Evolutionary conservation across 2,888 invertebrate genomes (phyloP).

Genomic region (Eudasyphora cyanicolor): DNA sequence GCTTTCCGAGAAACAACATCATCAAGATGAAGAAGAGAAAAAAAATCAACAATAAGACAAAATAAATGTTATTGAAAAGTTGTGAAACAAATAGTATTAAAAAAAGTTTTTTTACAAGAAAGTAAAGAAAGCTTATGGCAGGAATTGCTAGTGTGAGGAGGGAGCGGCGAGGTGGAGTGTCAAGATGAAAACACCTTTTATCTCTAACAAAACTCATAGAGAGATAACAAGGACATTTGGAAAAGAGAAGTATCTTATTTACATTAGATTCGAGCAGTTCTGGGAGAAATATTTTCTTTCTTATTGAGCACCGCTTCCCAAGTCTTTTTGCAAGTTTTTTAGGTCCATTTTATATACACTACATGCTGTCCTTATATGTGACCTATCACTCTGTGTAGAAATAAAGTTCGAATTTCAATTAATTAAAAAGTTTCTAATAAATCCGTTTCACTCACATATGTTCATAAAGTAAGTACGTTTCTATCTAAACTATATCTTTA

Average conservation of each 20-base stretch:
- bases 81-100: constrained; percentile 62
- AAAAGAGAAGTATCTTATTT: too few relatives aligned
- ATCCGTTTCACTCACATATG: background rate
- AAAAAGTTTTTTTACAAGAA: constrained; percentile 53
- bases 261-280: background rate
- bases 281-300: too few relatives aligned
- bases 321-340: too few relatives aligned
- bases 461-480: background rate
- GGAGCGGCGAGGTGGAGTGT: background rate
- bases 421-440: constrained; percentile 21
- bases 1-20: background rate
- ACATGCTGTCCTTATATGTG: background rate
- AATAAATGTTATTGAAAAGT: constrained; percentile 56
- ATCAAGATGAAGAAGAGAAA: too few relatives aligned
- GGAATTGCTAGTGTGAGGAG: background rate
- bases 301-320: too few relatives aligned
- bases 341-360: background rate
- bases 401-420: background rate
- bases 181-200: background rate
- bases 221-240: constrained; percentile 17
- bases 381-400: background rate
- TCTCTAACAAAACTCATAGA: constrained; percentile 2
- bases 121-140: background rate
- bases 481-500: too few relatives aligned
- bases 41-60: constrained; percentile 16